A percentile compares a stretch with the other conserved stretches of the same genome.
phyloP scores from a whole-genome alignment of 2,888 invertebrate species.

The Drosophila kuntzei region DNA sequence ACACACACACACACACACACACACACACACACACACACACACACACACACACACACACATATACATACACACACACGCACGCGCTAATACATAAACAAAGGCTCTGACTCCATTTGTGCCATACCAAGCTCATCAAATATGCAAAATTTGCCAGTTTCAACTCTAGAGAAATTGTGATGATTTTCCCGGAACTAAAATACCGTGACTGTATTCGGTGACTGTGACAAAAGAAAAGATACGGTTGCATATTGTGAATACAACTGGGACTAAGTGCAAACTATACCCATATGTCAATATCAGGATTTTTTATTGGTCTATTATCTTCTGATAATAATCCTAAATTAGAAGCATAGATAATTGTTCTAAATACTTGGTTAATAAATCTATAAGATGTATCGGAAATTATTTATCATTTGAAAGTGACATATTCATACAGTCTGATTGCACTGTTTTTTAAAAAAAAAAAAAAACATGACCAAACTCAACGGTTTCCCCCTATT shows the following conservation, averaged over 20 bases:
- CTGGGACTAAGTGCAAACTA: not conserved
- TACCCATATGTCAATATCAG: no score
- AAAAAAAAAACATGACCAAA: no score
- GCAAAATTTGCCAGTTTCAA: constrained; percentile 67
- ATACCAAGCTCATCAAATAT: constrained; percentile 67
- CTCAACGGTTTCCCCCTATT: no score
- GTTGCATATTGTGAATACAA: not conserved
- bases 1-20: constrained; percentile 14
- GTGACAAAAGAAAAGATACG: not conserved
- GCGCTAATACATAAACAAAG: constrained; percentile 10
- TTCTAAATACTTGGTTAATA: no score
- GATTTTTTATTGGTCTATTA: no score
- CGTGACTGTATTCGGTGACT: constrained; percentile 38
- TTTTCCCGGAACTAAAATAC: constrained; percentile 5
- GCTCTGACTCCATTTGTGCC: constrained; percentile 21
- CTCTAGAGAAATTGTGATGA: constrained; percentile 38
- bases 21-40: constrained; percentile 26
- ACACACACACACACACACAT: constrained; percentile 14
- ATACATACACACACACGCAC: constrained; percentile 21
- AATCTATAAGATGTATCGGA: no score
- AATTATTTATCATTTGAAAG: no score
- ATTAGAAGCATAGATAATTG: no score
- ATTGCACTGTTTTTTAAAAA: no score
- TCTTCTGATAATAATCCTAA: no score
- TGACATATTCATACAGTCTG: no score